phyloP scores from a whole-genome alignment of 92 coral and sea anemone species.

The Epizoanthus ramosus region DNA sequence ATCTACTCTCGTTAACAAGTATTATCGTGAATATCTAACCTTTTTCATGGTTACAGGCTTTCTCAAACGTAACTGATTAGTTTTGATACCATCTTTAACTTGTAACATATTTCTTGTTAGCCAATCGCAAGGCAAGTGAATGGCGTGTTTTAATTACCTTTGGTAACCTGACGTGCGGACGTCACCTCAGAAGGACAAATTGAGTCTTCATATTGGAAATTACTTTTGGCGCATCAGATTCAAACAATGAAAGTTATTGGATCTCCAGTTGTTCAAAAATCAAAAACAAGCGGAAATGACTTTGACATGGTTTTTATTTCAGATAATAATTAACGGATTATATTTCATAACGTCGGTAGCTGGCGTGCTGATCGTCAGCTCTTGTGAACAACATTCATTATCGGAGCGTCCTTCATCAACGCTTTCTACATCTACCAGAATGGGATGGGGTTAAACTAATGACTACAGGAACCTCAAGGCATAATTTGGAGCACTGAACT shows the following conservation, averaged over 20 bases:
- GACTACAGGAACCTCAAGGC: no score
- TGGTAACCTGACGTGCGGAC: neutral
- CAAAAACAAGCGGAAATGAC: constrained; percentile 26
- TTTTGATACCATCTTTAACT: neutral
- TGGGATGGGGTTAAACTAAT: no score
- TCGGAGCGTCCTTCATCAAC: neutral
- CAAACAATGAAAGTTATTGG: constrained; percentile 13
- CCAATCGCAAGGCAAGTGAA: constrained; percentile 3
- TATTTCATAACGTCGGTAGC: neutral
- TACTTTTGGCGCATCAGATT: neutral
- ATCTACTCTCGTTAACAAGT: neutral
- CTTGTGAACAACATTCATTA: neutral
- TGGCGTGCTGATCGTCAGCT: neutral
- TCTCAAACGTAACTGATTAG: neutral
- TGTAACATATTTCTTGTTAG: constrained; percentile 4
- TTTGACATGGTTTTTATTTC: neutral
- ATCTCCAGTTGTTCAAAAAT: constrained; percentile 24
- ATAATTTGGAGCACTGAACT: no score
- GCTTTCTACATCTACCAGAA: no score
- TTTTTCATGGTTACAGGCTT: neutral
- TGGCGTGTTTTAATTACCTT: neutral
- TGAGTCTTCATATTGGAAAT: constrained; percentile 28
- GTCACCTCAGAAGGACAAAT: constrained; percentile 15
- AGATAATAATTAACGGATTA: neutral
- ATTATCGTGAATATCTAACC: neutral